These are phyloP conservation scores for Neocloeon triangulifer DNA, from an alignment of 1,140 invertebrate species.

Conservation along the genomic window DNA sequence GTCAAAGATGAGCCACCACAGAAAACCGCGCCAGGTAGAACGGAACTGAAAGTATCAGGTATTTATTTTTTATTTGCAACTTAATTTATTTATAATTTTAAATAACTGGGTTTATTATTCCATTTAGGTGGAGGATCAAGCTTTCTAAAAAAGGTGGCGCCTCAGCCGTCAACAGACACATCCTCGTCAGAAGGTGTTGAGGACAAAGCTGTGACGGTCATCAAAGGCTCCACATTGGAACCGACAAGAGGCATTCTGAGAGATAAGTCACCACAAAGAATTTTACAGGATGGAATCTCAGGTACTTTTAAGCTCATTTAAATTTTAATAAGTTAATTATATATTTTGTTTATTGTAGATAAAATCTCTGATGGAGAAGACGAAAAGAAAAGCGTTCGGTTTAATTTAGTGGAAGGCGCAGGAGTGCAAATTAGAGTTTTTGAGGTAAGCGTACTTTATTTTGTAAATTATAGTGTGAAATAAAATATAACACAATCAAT, in stretches of 20 bases:
- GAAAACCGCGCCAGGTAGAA: too few species aligned
- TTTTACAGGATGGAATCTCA: too few species aligned
- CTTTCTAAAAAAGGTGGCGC: neutral
- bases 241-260: conserved; percentile 38
- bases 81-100: neutral
- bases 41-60: too few species aligned
- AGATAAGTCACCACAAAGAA: conserved; percentile 24
- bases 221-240: conserved; percentile 12
- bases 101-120: neutral
- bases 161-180: too few species aligned
- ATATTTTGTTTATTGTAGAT: conserved; percentile 16
- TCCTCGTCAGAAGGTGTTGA: too few species aligned
- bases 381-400: conserved; percentile 45
- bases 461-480: neutral
- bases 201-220: conserved; percentile 12
- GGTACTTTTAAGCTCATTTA: too few species aligned
- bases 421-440: conserved; percentile 14
- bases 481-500: neutral
- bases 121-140: neutral
- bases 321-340: too few species aligned
- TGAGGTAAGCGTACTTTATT: conserved; percentile 11
- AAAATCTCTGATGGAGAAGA: conserved; percentile 36
- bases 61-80: too few species aligned
- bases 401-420: conserved; percentile 24
- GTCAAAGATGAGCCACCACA: too few species aligned